Conservation (phyloP, 1,140 invertebrate genomes). For the Papilio dardanus region DNA sequence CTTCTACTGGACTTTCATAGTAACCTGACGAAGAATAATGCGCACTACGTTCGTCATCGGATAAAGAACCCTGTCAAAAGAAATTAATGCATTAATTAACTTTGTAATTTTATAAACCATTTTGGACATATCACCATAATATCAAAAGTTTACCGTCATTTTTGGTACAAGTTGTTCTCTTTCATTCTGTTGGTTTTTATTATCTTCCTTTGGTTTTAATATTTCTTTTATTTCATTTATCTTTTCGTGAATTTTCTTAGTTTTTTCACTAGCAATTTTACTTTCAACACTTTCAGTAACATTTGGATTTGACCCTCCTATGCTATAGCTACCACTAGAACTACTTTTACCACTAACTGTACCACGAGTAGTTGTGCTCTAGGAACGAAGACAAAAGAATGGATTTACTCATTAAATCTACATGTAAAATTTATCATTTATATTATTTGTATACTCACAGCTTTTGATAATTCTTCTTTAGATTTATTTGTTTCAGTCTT, state of each 20-base stretch:
- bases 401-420: neutral
- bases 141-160: slow-evolving; percentile 56
- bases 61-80: slow-evolving; percentile 81
- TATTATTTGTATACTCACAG: slow-evolving; percentile 51
- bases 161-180: slow-evolving; percentile 72
- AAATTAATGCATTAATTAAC: neutral
- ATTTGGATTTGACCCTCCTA: slow-evolving; percentile 83
- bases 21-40: slow-evolving; percentile 90
- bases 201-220: slow-evolving; percentile 52
- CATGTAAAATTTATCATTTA: neutral
- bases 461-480: slow-evolving; percentile 62
- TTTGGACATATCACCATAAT: no score
- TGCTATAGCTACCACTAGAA: slow-evolving; percentile 86
- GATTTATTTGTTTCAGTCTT: slow-evolving; percentile 75
- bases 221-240: slow-evolving; percentile 42
- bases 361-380: slow-evolving; percentile 57
- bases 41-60: slow-evolving; percentile 86
- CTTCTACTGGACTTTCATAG: slow-evolving; percentile 90
- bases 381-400: slow-evolving; percentile 24
- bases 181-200: slow-evolving; percentile 47
- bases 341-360: slow-evolving; percentile 84
- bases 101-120: neutral
- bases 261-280: slow-evolving; percentile 62
- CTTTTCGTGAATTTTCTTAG: slow-evolving; percentile 59
- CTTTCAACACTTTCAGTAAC: slow-evolving; percentile 66